These are phyloP conservation scores for Callipepla californica DNA, from an alignment of 2,113 vertebrate species.

Conservation along the genomic window DNA sequence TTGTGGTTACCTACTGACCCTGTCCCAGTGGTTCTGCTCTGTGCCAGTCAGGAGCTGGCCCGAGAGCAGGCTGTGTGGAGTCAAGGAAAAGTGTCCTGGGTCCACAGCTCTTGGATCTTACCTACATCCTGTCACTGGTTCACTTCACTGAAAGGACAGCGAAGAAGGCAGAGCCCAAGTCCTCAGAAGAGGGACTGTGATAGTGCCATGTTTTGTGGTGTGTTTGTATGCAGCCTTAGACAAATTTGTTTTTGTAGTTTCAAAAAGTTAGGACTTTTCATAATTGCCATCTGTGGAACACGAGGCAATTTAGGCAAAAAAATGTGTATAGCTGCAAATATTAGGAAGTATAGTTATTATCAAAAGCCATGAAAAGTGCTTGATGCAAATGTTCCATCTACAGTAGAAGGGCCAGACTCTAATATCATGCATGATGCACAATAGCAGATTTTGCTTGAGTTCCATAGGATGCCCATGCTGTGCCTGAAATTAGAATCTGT, in stretches of 20 bases:
- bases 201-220: neutral
- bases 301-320: constrained; percentile 14
- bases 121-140: neutral
- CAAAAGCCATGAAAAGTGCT: neutral
- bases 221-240: neutral
- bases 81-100: neutral
- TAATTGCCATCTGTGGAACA: constrained; percentile 30
- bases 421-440: constrained; percentile 33
- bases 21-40: neutral
- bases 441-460: constrained; percentile 50
- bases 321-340: neutral
- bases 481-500: constrained; percentile 6
- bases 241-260: neutral
- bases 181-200: neutral
- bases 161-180: neutral
- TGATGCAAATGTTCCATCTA: constrained; percentile 25
- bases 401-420: constrained; percentile 42
- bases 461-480: neutral
- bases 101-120: neutral
- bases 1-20: neutral
- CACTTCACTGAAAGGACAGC: neutral
- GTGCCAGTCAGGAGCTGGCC: neutral
- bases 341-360: constrained; percentile 2
- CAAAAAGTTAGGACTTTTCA: constrained; percentile 9
- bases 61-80: rapidly evolving